Conservation (phyloP, 2,888 invertebrate genomes). For the Panzeria rudis region DNA sequence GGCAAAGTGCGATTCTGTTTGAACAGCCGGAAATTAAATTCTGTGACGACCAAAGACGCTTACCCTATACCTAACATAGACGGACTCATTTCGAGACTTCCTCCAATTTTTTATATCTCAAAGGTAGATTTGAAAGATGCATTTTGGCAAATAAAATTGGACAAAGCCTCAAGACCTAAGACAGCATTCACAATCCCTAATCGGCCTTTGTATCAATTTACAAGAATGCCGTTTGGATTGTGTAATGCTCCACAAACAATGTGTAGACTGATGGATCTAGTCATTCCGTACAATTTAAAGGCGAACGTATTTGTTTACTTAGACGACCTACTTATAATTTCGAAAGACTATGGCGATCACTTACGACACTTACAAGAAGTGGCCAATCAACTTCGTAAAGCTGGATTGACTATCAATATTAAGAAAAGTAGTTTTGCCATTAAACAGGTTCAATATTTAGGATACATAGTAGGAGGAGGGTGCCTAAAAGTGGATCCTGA, state of each 20-base stretch:
- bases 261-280: constrained; percentile 30
- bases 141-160: no score
- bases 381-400: constrained; percentile 13
- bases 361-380: constrained; percentile 16
- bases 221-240: no score
- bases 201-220: no score
- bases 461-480: no score
- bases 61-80: constrained; percentile 17
- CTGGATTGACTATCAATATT: not conserved
- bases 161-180: not conserved
- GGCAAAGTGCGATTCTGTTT: constrained; percentile 13
- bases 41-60: not conserved
- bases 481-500: no score
- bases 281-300: constrained; percentile 20
- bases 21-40: constrained; percentile 10
- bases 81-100: constrained; percentile 34
- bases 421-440: no score
- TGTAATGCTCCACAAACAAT: not conserved
- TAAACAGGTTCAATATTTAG: no score
- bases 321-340: no score
- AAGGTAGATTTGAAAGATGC: constrained; percentile 4
- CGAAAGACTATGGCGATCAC: constrained; percentile 10
- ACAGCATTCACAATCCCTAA: constrained; percentile 37
- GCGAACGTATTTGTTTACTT: constrained; percentile 15
- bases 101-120: constrained; percentile 40